Evolutionary conservation across 2,888 invertebrate species (phyloP).

Genomic region (Xestia c-nigrum): DNA sequence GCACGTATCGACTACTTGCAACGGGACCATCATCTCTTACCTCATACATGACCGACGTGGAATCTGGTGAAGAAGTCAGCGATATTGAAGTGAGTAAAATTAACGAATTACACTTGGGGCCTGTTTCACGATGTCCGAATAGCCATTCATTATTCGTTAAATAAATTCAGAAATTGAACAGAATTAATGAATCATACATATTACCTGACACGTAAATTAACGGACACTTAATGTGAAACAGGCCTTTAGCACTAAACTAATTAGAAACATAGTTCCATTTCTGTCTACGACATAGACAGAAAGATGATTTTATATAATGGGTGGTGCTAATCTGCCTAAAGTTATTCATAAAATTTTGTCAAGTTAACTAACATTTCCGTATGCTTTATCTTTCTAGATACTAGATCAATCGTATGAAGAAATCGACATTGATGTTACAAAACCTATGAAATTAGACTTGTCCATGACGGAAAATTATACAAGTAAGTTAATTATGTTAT

Average conservation of each 20-base stretch:
- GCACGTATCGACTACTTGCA: constrained; percentile 85
- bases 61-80: constrained; percentile 83
- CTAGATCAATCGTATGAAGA: constrained; percentile 94
- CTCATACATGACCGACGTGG: constrained; percentile 78
- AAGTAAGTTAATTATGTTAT: constrained; percentile 76
- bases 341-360: background rate
- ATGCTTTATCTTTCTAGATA: constrained; percentile 83
- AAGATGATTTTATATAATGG: background rate
- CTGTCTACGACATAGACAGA: background rate
- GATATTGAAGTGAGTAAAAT: constrained; percentile 85
- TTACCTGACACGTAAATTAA: too few relatives aligned
- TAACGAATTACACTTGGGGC: background rate
- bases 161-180: too few relatives aligned
- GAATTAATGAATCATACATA: too few relatives aligned
- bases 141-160: too few relatives aligned
- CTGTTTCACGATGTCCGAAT: too few relatives aligned
- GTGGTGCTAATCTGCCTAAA: background rate
- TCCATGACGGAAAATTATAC: constrained; percentile 89
- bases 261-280: background rate
- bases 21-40: constrained; percentile 80
- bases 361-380: background rate
- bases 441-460: constrained; percentile 90
- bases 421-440: constrained; percentile 93
- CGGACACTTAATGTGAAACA: too few relatives aligned
- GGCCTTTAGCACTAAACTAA: background rate